phyloP scores from a whole-genome alignment of 2,797 vertebrate genomes.

The Agapornis canus region DNA sequence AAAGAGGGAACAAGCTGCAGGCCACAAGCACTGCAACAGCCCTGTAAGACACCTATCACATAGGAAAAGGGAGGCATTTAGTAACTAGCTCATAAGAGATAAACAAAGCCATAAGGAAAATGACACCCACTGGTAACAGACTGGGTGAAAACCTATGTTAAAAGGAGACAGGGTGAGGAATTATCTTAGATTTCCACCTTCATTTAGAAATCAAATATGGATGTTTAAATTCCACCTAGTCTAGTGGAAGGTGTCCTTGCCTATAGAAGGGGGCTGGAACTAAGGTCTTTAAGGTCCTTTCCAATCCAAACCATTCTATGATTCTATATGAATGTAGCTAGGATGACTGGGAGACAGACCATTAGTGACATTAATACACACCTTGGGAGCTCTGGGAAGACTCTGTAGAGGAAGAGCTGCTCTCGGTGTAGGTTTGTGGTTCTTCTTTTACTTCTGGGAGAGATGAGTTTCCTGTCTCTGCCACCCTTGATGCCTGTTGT shows the following conservation, averaged over 20 bases:
- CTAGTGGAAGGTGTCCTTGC: neutral
- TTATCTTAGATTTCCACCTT: neutral
- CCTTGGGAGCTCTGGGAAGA: slow-evolving; percentile 83
- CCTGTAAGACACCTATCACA: neutral
- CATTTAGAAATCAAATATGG: neutral
- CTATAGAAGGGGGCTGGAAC: neutral
- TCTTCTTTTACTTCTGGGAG: slow-evolving; percentile 89
- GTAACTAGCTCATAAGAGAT: neutral
- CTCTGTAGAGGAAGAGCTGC: slow-evolving; percentile 82
- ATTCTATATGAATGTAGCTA: neutral
- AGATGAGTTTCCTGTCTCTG: slow-evolving; percentile 79
- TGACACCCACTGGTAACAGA: neutral
- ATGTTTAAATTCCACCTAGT: neutral
- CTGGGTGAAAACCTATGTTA: neutral
- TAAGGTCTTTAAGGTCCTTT: neutral
- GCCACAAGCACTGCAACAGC: neutral
- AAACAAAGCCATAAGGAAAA: neutral
- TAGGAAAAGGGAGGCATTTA: neutral
- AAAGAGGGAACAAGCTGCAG: neutral
- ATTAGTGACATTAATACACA: neutral
- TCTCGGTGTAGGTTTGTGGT: slow-evolving; percentile 75
- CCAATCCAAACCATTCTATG: neutral
- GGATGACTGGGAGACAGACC: neutral
- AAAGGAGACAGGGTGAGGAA: neutral
- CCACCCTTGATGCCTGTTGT: slow-evolving; percentile 89